Evolutionary conservation across 2,113 vertebrate genomes (phyloP).

Genomic region (Anoplopoma fimbria): DNA sequence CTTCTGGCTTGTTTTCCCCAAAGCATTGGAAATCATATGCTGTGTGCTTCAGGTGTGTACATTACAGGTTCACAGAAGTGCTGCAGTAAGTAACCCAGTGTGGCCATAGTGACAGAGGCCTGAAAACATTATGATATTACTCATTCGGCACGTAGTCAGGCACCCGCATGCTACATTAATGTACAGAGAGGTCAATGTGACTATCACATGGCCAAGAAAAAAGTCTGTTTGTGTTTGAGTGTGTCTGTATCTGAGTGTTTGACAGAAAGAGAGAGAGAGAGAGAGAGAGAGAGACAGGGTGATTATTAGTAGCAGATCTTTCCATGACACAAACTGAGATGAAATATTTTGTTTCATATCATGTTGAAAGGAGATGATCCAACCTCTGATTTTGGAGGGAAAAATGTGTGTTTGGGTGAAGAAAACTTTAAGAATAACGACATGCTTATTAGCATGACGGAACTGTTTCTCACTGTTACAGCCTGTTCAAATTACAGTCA

Average conservation of each 20-base stretch:
- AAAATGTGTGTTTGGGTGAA: constrained; percentile 29
- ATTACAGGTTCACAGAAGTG: constrained; percentile 36
- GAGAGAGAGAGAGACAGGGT: constrained; percentile 14
- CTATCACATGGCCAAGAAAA: constrained; percentile 39
- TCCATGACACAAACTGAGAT: constrained; percentile 47
- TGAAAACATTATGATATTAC: constrained; percentile 63
- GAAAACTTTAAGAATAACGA: constrained; percentile 28
- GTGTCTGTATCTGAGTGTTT: constrained; percentile 1
- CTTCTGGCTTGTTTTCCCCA: constrained; percentile 41
- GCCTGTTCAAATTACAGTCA: constrained; percentile 27
- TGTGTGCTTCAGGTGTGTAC: constrained; percentile 50
- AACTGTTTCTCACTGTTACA: constrained; percentile 35
- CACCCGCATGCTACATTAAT: constrained; percentile 44
- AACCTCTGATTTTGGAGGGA: constrained; percentile 41
- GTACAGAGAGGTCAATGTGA: constrained; percentile 46
- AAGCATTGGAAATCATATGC: constrained; percentile 48
- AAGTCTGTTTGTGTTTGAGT: constrained; percentile 18
- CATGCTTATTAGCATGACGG: constrained; percentile 30
- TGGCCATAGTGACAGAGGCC: constrained; percentile 37
- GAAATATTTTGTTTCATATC: constrained; percentile 14
- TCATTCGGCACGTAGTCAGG: constrained; percentile 58
- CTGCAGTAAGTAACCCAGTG: constrained; percentile 61
- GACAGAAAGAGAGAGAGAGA: constrained; percentile 2
- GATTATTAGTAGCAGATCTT: constrained; percentile 63
- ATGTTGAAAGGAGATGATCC: constrained; percentile 41